Conservation (phyloP, 2,113 vertebrate genomes). For the Strigops habroptila region DNA sequence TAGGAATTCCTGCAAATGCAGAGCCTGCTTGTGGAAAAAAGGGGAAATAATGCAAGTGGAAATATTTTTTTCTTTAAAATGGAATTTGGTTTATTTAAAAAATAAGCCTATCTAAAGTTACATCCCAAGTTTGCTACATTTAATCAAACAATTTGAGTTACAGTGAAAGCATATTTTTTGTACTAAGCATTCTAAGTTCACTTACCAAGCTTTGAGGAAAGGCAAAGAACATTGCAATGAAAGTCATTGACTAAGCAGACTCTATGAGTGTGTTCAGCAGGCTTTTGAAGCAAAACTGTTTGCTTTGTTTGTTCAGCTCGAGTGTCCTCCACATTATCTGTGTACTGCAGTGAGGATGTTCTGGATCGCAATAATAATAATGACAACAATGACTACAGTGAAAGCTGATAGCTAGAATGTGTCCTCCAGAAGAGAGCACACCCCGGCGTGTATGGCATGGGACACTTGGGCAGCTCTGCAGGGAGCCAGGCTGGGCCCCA, state of each 20-base stretch:
- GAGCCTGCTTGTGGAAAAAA: not conserved
- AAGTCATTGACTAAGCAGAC: not conserved
- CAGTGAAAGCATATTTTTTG: not conserved
- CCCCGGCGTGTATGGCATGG: rapidly evolving
- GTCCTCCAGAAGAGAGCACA: not conserved
- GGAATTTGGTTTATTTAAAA: not conserved
- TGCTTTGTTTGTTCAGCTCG: not conserved
- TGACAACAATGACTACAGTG: rapidly evolving
- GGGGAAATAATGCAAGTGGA: not conserved
- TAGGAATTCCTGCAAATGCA: not conserved
- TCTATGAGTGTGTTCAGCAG: not conserved
- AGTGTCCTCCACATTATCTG: not conserved
- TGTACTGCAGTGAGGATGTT: not conserved
- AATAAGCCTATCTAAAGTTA: not conserved
- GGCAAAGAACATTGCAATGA: rapidly evolving
- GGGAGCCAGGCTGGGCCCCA: not conserved
- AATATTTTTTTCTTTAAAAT: not conserved
- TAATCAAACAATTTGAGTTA: not conserved
- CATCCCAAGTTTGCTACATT: not conserved
- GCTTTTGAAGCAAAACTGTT: not conserved
- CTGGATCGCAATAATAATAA: not conserved
- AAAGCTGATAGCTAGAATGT: not conserved
- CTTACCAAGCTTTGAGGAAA: not conserved
- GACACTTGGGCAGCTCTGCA: not conserved
- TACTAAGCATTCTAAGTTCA: not conserved